Percentiles rank a stretch among this genome's conserved stretches.
Evolutionary conservation across 2,888 invertebrate species (phyloP).

Genomic region (Argynnis bischoffii): DNA sequence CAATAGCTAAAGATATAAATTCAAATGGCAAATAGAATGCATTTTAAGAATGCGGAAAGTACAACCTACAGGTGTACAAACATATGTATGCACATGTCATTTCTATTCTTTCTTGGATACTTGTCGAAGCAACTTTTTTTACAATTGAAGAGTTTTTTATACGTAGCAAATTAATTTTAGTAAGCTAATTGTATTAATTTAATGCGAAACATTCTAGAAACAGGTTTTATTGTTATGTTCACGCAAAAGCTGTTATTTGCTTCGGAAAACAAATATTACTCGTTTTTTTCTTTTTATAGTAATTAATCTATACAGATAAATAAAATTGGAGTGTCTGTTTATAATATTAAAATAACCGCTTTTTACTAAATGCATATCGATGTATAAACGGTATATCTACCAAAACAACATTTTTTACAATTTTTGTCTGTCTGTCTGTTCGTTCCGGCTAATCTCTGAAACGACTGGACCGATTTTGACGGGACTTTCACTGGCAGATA

Average conservation of each 20-base stretch:
- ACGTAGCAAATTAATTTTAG: background rate
- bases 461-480: too few species aligned
- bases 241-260: background rate
- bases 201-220: background rate
- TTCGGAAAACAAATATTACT: background rate
- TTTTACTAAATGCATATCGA: too few species aligned
- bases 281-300: background rate
- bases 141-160: too few species aligned
- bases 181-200: constrained; percentile 1
- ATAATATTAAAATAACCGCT: too few species aligned
- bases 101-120: constrained; percentile 38
- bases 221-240: background rate
- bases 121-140: constrained; percentile 14
- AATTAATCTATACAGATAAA: too few species aligned
- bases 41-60: constrained; percentile 47
- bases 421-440: too few species aligned
- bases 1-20: constrained; percentile 25
- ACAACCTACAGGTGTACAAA: constrained; percentile 36
- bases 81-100: constrained; percentile 33
- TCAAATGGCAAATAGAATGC: constrained; percentile 26
- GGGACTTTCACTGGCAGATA: too few species aligned
- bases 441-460: too few species aligned
- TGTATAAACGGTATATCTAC: too few species aligned
- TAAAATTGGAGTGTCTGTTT: too few species aligned
- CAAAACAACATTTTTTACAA: too few species aligned